Conservation (phyloP, 2,888 invertebrate genomes). For the Ornithoptera alexandrae region DNA sequence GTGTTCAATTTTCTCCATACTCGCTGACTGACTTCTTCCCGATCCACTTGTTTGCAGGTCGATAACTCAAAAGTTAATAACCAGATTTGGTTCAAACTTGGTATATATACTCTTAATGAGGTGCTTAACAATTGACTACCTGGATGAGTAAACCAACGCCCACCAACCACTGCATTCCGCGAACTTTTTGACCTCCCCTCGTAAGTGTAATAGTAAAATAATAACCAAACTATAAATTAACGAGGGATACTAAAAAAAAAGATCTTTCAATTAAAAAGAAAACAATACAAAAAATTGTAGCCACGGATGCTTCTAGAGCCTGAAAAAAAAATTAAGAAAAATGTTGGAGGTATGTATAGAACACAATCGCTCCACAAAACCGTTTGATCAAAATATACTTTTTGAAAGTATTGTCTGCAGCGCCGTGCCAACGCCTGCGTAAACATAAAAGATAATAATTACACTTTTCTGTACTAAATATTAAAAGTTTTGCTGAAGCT, state of each 20-base stretch:
- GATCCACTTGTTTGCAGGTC: too few species aligned
- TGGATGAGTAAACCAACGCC: too few species aligned
- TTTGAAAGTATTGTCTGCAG: slow-evolving; percentile 28
- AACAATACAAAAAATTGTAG: slow-evolving; percentile 23
- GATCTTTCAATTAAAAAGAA: background rate
- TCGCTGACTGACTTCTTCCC: too few species aligned
- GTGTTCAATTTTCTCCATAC: too few species aligned
- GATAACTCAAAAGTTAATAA: too few species aligned
- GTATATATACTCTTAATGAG: too few species aligned
- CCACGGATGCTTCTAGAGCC: slow-evolving; percentile 19
- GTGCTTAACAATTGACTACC: too few species aligned
- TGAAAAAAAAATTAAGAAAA: slow-evolving; percentile 18
- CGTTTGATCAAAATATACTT: slow-evolving; percentile 29
- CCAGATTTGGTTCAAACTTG: too few species aligned
- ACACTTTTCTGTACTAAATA: slow-evolving; percentile 18
- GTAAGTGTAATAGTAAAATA: background rate
- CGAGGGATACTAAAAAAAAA: background rate
- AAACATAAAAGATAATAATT: slow-evolving; percentile 25
- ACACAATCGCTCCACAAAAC: slow-evolving; percentile 20
- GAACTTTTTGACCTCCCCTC: too few species aligned
- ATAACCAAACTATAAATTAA: background rate
- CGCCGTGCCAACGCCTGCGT: slow-evolving; percentile 19
- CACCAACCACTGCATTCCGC: too few species aligned
- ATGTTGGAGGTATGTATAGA: slow-evolving; percentile 14
- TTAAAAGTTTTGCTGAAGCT: slow-evolving; percentile 17